A percentile compares a stretch with the other conserved stretches of the same genome.
Evolutionary conservation across 1,140 invertebrate species (phyloP).

Genomic region (fruit fly (Drosophila melanogaster)): Release_6_plus_ISO1_MT NT_033779.5:16570501-16571000

Average conservation of each 20-base stretch:
- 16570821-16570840: too few species aligned
- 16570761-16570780: too few species aligned
- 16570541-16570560: conserved; percentile 26
- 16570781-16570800: too few species aligned
- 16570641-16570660: neutral
- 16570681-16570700: neutral
- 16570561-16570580: conserved; percentile 28
- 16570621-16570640: neutral
- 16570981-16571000: conserved; percentile 19
- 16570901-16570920: neutral
- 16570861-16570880: neutral
- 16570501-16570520: conserved; percentile 36
- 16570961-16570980: conserved; percentile 11
- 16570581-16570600: conserved; percentile 37
- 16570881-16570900: too few species aligned
- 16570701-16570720: too few species aligned
- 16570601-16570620: conserved; percentile 25
- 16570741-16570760: too few species aligned
- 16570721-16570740: too few species aligned
- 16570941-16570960: conserved; percentile 2
- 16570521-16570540: conserved; percentile 32
- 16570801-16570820: too few species aligned
- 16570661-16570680: too few species aligned
- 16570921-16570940: neutral
- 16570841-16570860: conserved; percentile 6